Percentiles rank a stretch among this genome's conserved stretches.
Evolutionary conservation across 2,797 vertebrate species (phyloP).

Genomic region (Spondyliosoma cantharus): DNA sequence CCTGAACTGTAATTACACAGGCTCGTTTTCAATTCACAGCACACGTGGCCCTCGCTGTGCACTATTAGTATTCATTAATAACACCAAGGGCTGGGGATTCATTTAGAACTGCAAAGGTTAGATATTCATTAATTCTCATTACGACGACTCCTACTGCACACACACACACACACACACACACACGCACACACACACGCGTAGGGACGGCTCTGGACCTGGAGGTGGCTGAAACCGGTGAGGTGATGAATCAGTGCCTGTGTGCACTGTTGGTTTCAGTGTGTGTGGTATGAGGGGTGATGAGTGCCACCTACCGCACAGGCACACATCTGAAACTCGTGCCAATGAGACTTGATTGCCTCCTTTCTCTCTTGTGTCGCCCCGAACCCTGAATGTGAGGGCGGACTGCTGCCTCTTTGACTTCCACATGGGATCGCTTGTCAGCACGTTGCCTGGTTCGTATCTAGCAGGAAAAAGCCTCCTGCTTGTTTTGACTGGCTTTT

Average conservation of each 20-base stretch:
- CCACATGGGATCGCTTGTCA: background rate
- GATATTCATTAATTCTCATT: constrained; percentile 80
- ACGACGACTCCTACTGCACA: constrained; percentile 12
- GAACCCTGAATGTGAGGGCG: background rate
- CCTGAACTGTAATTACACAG: constrained; percentile 61
- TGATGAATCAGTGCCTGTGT: constrained; percentile 46
- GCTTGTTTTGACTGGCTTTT: background rate
- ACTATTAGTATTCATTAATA: constrained; percentile 81
- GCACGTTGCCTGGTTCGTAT: constrained; percentile 4
- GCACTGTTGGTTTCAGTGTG: constrained; percentile 13
- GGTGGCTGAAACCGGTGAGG: constrained; percentile 31
- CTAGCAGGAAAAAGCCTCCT: background rate
- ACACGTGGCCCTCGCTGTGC: constrained; percentile 59
- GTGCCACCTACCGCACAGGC: constrained; percentile 12
- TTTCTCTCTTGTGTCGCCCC: constrained; percentile 7
- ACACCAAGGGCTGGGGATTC: constrained; percentile 53
- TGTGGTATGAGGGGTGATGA: constrained; percentile 22
- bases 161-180: constrained; percentile 18
- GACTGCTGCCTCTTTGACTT: constrained; percentile 6
- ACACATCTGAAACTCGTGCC: background rate
- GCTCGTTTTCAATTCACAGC: constrained; percentile 69
- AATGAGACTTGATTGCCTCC: background rate
- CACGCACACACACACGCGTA: constrained; percentile 14
- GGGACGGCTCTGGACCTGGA: constrained; percentile 33
- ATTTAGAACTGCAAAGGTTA: constrained; percentile 77